phyloP scores from a whole-genome alignment of 2,888 invertebrate genomes.

The Pogonocherus hispidulus region DNA sequence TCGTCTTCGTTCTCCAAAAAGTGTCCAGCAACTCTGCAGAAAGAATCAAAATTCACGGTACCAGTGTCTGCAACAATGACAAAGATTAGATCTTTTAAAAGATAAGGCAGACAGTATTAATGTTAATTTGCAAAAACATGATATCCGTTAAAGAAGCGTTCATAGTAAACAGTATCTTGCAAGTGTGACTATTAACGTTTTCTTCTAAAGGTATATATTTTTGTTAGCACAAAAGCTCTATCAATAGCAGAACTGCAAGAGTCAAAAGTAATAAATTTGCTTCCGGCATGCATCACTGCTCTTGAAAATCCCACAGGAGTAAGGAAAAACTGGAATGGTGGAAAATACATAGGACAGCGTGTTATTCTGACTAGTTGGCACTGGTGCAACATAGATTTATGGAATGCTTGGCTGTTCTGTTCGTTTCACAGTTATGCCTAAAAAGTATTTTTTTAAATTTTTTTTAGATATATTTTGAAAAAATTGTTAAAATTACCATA shows the following conservation, averaged over 20 bases:
- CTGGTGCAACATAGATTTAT: background rate
- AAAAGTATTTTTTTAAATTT: no score
- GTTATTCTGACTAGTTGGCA: background rate
- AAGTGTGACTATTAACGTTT: no score
- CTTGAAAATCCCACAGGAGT: background rate
- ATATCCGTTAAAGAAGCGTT: no score
- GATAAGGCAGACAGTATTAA: no score
- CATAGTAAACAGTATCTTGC: no score
- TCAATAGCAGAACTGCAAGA: background rate
- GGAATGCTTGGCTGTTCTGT: background rate
- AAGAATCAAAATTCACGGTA: conserved; percentile 86
- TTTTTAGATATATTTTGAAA: no score
- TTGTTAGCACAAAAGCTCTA: background rate
- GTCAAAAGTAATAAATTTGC: background rate
- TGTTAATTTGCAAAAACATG: no score
- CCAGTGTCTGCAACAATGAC: conserved; percentile 77
- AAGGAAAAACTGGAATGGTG: background rate
- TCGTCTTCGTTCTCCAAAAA: conserved; percentile 86
- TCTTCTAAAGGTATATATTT: no score
- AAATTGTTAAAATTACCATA: no score
- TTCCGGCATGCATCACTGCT: background rate
- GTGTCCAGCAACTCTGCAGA: conserved; percentile 82
- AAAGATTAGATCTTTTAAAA: no score
- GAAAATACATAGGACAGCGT: background rate
- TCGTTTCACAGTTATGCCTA: no score